Evolutionary conservation across 2,113 vertebrate species (phyloP).

Genomic region (Perccottus glenii): DNA sequence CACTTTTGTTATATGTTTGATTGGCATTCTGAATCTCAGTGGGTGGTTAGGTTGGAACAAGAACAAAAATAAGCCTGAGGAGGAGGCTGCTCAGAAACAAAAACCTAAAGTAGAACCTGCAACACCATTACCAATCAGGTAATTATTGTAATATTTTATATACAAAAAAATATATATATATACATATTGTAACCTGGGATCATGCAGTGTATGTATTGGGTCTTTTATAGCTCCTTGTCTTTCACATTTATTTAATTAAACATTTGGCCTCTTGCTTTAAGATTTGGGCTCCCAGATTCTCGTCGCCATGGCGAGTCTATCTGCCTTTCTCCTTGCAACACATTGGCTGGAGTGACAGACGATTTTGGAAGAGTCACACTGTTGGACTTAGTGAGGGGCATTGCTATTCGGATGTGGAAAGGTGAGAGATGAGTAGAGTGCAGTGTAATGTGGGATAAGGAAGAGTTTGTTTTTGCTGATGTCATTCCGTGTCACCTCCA

Average conservation of each 20-base stretch:
- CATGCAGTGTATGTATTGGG: not conserved
- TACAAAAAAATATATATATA: too few species aligned
- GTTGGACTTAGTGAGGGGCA: constrained; percentile 89
- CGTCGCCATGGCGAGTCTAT: constrained; percentile 93
- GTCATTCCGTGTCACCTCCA: constrained; percentile 48
- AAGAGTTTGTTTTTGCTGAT: not conserved
- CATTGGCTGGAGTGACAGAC: constrained; percentile 94
- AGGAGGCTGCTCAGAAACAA: constrained; percentile 88
- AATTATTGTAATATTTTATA: not conserved
- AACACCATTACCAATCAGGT: constrained; percentile 91
- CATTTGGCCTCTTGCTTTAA: constrained; percentile 42
- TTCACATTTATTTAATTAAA: not conserved
- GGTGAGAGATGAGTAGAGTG: constrained; percentile 72
- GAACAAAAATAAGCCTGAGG: constrained; percentile 88
- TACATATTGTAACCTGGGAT: too few species aligned
- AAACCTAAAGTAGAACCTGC: constrained; percentile 96
- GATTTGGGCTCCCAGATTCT: constrained; percentile 96
- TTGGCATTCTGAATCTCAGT: constrained; percentile 66
- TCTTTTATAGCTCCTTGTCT: not conserved
- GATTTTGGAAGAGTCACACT: constrained; percentile 94
- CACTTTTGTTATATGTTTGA: not conserved
- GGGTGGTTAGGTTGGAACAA: constrained; percentile 96
- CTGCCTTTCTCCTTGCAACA: constrained; percentile 94
- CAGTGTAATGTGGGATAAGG: not conserved
- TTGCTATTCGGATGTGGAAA: constrained; percentile 98